Conservation (phyloP, 2,797 vertebrate species). For the Saxicola maurus region DNA sequence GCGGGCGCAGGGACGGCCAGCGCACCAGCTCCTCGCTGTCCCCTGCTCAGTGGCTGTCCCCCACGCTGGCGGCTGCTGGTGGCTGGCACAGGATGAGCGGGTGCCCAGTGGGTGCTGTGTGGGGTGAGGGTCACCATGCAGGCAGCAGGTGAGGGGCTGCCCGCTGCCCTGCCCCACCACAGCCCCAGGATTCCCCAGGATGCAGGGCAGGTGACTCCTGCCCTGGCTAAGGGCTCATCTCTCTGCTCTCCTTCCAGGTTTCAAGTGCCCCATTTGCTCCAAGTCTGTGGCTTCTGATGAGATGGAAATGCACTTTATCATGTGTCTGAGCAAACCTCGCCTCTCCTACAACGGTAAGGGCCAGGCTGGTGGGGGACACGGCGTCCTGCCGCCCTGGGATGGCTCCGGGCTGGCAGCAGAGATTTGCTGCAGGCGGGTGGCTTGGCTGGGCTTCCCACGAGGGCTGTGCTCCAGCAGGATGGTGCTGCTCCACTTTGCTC, state of each 20-base stretch:
- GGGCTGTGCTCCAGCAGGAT: not conserved
- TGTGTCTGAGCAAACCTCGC: slow-evolving; percentile 99
- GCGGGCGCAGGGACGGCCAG: not conserved
- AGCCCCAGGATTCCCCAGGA: not conserved
- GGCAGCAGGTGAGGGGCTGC: slow-evolving; percentile 34
- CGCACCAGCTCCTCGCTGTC: not conserved
- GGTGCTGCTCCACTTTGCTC: not conserved
- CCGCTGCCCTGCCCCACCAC: accelerated
- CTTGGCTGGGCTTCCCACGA: not conserved
- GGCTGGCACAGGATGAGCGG: not conserved
- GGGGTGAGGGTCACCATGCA: slow-evolving; percentile 46
- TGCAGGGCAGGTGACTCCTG: not conserved
- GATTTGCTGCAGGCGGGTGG: accelerated
- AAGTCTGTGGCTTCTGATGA: slow-evolving; percentile 98
- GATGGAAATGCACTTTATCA: slow-evolving; percentile 99
- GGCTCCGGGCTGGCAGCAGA: not conserved
- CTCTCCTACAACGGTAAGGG: slow-evolving; percentile 96
- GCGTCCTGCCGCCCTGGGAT: not conserved
- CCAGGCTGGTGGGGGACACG: not conserved
- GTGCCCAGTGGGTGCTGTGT: not conserved
- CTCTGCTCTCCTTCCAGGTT: slow-evolving; percentile 78
- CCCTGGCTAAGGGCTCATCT: not conserved
- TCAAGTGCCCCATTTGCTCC: slow-evolving; percentile 99
- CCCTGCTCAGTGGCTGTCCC: not conserved
- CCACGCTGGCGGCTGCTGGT: not conserved